Evolutionary conservation across 1,140 invertebrate genomes (phyloP).

Genomic region (Philopotamus ludificatus): DNA sequence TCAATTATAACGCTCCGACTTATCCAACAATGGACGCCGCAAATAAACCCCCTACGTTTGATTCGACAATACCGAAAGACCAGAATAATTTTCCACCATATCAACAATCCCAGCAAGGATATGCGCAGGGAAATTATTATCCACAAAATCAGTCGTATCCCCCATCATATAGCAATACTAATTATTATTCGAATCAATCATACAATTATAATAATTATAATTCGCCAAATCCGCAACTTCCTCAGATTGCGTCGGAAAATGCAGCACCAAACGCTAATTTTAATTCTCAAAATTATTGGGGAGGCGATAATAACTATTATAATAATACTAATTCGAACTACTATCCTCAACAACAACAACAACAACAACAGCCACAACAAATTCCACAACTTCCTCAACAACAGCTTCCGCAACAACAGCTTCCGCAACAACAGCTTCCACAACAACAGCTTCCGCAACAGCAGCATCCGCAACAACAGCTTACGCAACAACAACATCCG

Average conservation of each 20-base stretch:
- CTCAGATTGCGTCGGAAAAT: constrained; percentile 42
- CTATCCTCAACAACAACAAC: constrained; percentile 44
- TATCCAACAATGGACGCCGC: constrained; percentile 46
- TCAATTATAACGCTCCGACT: constrained; percentile 35
- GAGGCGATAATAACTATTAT: constrained; percentile 48
- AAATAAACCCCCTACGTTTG: constrained; percentile 25
- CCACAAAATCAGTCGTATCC: constrained; percentile 46
- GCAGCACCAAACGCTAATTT: too few relatives aligned
- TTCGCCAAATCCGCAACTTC: constrained; percentile 38
- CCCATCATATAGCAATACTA: constrained; percentile 46
- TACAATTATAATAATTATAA: constrained; percentile 48
- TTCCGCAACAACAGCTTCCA: constrained; percentile 25
- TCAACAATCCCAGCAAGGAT: constrained; percentile 46
- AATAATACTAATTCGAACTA: constrained; percentile 41
- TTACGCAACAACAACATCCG: constrained; percentile 27
- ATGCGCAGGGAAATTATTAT: constrained; percentile 42
- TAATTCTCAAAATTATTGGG: constrained; percentile 47
- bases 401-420: constrained; percentile 5
- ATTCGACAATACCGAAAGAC: constrained; percentile 43
- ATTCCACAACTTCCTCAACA: background rate
- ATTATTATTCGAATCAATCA: constrained; percentile 49
- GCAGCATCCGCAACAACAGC: constrained; percentile 33
- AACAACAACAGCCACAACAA: background rate
- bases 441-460: constrained; percentile 38
- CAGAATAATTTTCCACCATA: constrained; percentile 43